Percentiles rank a stretch among this genome's conserved stretches.
Conservation (phyloP, 2,113 vertebrate genomes). For the Chamaea fasciata region DNA sequence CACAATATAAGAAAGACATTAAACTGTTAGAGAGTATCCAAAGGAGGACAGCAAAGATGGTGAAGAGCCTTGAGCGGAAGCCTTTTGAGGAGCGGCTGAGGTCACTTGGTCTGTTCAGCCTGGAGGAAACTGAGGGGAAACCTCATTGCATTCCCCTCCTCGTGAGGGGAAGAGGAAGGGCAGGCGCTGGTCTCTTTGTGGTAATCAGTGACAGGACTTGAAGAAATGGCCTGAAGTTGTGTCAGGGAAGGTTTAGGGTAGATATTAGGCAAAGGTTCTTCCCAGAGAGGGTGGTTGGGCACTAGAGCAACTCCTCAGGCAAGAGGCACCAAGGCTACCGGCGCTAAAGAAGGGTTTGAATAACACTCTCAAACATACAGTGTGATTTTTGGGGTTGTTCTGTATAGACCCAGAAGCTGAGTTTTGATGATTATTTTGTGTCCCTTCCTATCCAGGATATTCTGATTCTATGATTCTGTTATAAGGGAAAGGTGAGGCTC, state of each 20-base stretch:
- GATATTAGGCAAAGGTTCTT: background rate
- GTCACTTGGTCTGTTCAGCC: background rate
- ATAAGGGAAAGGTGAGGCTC: background rate
- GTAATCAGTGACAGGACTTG: background rate
- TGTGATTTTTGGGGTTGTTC: background rate
- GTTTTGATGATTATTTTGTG: background rate
- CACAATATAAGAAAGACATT: background rate
- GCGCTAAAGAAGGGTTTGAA: background rate
- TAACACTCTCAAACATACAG: background rate
- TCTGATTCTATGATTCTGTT: background rate
- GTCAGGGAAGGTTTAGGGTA: background rate
- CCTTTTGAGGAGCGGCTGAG: rapidly evolving
- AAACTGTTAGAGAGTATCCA: rapidly evolving
- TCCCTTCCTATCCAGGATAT: background rate
- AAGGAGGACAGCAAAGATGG: rapidly evolving
- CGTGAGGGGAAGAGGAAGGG: background rate
- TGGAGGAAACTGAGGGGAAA: background rate
- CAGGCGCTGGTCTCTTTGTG: background rate
- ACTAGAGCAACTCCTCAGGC: background rate
- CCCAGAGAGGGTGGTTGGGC: background rate
- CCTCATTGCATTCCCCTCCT: too few species aligned
- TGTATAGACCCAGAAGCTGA: background rate
- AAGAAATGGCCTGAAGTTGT: background rate
- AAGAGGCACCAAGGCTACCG: background rate
- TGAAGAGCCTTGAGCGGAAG: background rate